phyloP scores from a whole-genome alignment of 2,888 invertebrate genomes.

The Cephus rjabovi region DNA sequence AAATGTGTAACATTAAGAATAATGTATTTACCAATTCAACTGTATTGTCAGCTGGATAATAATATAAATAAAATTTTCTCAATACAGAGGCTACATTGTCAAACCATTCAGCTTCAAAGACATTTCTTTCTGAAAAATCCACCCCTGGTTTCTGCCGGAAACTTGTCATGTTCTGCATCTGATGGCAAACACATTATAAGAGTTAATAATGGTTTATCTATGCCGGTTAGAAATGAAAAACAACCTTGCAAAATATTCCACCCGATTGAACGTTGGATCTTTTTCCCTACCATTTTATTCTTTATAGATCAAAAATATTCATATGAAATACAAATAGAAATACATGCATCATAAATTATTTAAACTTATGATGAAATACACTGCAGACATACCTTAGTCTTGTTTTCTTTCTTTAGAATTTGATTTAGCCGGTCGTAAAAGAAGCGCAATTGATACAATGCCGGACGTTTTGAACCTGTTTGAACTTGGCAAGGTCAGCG shows the following conservation, averaged over 20 bases:
- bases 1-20: conserved; percentile 12
- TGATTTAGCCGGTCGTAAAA: neutral
- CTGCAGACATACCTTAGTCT: neutral
- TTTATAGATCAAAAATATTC: too few species aligned
- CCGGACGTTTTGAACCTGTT: neutral
- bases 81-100: conserved; percentile 82
- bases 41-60: conserved; percentile 80
- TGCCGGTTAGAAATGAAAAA: neutral
- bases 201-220: neutral
- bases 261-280: too few species aligned
- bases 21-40: conserved; percentile 77
- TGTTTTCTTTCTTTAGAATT: neutral
- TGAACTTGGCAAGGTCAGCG: neutral
- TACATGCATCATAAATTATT: neutral
- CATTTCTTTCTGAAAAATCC: conserved; percentile 55
- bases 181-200: neutral
- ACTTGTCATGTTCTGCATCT: neutral
- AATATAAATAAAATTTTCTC: conserved; percentile 82
- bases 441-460: neutral
- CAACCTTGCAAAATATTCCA: too few species aligned
- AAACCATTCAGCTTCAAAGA: conserved; percentile 87
- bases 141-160: neutral
- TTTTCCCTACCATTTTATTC: too few species aligned
- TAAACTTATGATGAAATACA: neutral
- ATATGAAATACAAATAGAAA: neutral